Conservation (phyloP, 53 echinoderm and acorn worm species). For the Hippasteria phrygiana region DNA sequence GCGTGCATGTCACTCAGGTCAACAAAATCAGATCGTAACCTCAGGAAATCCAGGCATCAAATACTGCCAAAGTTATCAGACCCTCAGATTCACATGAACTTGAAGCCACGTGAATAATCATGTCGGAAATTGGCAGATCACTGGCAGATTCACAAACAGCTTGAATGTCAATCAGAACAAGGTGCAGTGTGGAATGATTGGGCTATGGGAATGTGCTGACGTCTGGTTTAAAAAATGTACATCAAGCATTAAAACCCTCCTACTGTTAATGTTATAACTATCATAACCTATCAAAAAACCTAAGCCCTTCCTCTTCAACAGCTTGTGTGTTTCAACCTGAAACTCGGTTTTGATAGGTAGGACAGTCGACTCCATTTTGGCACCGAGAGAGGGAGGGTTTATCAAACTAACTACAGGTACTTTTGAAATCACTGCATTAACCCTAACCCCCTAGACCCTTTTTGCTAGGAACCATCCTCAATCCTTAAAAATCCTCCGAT, state of each 20-base stretch:
- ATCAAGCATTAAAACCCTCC: too few species aligned
- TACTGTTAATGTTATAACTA: background rate
- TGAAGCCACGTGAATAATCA: background rate
- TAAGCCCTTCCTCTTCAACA: too few species aligned
- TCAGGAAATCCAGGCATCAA: background rate
- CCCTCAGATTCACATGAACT: background rate
- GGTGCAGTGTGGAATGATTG: background rate
- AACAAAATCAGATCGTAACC: background rate
- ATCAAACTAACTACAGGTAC: too few species aligned
- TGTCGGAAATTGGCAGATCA: background rate
- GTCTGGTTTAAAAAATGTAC: background rate
- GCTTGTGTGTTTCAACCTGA: too few species aligned
- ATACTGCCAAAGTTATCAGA: background rate
- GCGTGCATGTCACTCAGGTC: background rate
- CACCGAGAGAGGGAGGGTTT: too few species aligned
- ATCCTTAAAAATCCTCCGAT: too few species aligned
- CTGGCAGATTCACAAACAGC: background rate
- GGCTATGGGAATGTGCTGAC: background rate
- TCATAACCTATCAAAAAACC: too few species aligned
- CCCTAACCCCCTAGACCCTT: too few species aligned
- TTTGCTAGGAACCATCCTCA: too few species aligned
- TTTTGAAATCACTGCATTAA: too few species aligned
- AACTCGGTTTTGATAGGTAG: too few species aligned
- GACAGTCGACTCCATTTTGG: too few species aligned
- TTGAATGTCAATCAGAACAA: background rate